phyloP scores from a whole-genome alignment of 1,140 invertebrate species.

The Zaprionus vittiger region DNA sequence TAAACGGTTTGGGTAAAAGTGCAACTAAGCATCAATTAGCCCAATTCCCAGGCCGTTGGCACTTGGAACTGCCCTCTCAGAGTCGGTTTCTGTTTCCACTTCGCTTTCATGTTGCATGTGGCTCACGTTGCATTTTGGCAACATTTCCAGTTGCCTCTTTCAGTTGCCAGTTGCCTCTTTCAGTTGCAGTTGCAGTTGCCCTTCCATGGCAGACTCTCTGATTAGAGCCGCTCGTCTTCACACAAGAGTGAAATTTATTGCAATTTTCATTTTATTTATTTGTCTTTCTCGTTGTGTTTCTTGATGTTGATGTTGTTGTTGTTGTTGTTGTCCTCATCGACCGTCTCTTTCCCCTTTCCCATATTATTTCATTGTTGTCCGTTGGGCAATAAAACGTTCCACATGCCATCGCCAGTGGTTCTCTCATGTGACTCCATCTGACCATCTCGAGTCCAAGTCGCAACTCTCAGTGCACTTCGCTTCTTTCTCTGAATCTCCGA shows the following conservation, averaged over 20 bases:
- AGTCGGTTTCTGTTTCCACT: conserved; percentile 57
- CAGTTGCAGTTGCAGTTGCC: conserved; percentile 47
- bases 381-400: conserved; percentile 40
- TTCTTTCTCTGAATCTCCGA: conserved; percentile 19
- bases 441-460: conserved; percentile 32
- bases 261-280: conserved; percentile 74
- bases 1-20: conserved; percentile 79
- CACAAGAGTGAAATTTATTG: conserved; percentile 78
- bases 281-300: conserved; percentile 31
- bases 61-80: conserved; percentile 49
- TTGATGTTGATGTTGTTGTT: conserved; percentile 4
- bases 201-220: conserved; percentile 60
- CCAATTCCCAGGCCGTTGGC: conserved; percentile 76
- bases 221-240: conserved; percentile 74
- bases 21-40: conserved; percentile 83
- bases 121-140: conserved; percentile 76
- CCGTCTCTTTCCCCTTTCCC: conserved; percentile 46
- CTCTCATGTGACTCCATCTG: conserved; percentile 34
- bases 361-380: conserved; percentile 60
- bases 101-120: conserved; percentile 73
- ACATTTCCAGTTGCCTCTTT: conserved; percentile 40
- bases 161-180: conserved; percentile 15
- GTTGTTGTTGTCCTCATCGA: conserved; percentile 1
- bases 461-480: conserved; percentile 53
- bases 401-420: conserved; percentile 42